These are phyloP conservation scores for Anoplophora glabripennis DNA, from an alignment of 1,140 invertebrate species.

Conservation along the genomic window DNA sequence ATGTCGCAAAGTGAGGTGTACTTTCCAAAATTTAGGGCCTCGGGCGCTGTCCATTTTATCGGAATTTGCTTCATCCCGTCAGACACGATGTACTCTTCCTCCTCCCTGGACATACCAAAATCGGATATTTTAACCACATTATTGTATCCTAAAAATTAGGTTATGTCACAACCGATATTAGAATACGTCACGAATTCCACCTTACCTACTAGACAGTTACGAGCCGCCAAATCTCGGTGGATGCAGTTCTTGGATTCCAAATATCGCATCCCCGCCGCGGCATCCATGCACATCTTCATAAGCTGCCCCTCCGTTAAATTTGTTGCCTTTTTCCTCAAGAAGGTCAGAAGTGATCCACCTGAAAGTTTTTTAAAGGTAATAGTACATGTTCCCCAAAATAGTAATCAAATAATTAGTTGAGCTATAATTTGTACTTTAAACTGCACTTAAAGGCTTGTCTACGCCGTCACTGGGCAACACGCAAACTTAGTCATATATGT, in stretches of 20 bases:
- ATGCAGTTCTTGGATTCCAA: slow-evolving; percentile 96
- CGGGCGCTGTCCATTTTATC: slow-evolving; percentile 96
- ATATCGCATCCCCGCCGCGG: slow-evolving; percentile 93
- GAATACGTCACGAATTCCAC: slow-evolving; percentile 1
- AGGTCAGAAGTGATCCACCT: slow-evolving; percentile 88
- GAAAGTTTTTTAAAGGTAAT: too few relatives aligned
- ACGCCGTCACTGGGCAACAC: too few relatives aligned
- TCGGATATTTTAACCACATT: slow-evolving; percentile 95
- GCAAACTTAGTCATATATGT: too few relatives aligned
- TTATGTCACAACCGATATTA: neutral
- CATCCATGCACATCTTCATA: slow-evolving; percentile 89
- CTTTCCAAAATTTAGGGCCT: slow-evolving; percentile 94
- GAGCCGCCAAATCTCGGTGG: slow-evolving; percentile 90
- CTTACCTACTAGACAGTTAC: slow-evolving; percentile 89
- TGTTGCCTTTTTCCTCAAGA: slow-evolving; percentile 75
- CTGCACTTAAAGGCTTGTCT: too few relatives aligned
- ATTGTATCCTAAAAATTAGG: slow-evolving; percentile 58
- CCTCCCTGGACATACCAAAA: slow-evolving; percentile 97
- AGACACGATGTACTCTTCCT: slow-evolving; percentile 95
- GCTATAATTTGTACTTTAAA: too few relatives aligned
- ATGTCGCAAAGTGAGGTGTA: slow-evolving; percentile 97
- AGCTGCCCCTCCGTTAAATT: slow-evolving; percentile 69
- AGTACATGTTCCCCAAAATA: too few relatives aligned
- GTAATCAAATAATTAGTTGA: too few relatives aligned
- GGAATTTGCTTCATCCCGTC: slow-evolving; percentile 98